Percentiles rank a stretch among this genome's conserved stretches.
These are phyloP conservation scores for Meloidogyne chitwoodi DNA, from an alignment of 1,140 invertebrate genomes.

Conservation along the genomic window DNA sequence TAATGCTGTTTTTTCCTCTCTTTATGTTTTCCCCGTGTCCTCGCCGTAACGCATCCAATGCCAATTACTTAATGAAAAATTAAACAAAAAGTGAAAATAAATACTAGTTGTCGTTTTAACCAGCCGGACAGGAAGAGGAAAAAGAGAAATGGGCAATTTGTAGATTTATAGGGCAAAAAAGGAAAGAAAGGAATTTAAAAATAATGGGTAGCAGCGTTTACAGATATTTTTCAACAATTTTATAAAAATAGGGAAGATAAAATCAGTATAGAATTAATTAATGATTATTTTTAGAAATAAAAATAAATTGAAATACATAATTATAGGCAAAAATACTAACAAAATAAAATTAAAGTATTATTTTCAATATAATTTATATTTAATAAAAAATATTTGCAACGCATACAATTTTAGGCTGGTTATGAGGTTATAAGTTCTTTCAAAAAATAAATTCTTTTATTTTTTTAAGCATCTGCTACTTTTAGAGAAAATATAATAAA, in stretches of 20 bases:
- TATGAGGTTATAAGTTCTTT: background rate
- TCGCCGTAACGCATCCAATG: background rate
- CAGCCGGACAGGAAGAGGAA: background rate
- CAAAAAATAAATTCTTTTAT: background rate
- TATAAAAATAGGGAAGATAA: background rate
- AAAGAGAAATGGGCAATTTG: background rate
- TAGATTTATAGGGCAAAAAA: background rate
- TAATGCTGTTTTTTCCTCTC: background rate
- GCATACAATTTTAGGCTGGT: too few relatives aligned
- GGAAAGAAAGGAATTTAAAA: background rate
- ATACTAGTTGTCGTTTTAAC: background rate
- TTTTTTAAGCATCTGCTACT: background rate
- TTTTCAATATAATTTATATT: too few relatives aligned
- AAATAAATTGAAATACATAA: too few relatives aligned
- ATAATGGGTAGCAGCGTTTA: background rate
- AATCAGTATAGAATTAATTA: background rate
- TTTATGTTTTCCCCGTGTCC: background rate
- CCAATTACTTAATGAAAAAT: background rate
- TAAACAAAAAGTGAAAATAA: background rate
- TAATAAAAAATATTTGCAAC: too few relatives aligned
- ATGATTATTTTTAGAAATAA: background rate
- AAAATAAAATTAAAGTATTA: too few relatives aligned
- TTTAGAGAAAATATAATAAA: background rate
- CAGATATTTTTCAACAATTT: background rate
- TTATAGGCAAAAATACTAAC: too few relatives aligned